phyloP scores from a whole-genome alignment of 2,888 invertebrate species.

The Tillus elongatus region DNA sequence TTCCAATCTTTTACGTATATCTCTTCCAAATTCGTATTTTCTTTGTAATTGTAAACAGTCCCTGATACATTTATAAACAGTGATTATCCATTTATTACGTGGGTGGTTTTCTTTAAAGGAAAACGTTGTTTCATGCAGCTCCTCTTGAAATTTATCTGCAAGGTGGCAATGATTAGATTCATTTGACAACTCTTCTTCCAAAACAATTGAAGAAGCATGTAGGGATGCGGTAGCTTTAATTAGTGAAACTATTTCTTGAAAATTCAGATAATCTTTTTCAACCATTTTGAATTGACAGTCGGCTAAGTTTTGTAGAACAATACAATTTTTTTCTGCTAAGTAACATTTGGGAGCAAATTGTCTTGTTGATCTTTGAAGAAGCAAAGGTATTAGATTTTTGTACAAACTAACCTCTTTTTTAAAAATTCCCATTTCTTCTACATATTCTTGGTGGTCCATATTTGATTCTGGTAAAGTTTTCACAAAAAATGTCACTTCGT shows the following conservation, averaged over 20 bases:
- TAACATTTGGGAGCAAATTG: constrained; percentile 37
- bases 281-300: constrained; percentile 33
- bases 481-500: too few species aligned
- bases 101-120: constrained; percentile 32
- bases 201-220: constrained; percentile 47
- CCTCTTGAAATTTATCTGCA: too few species aligned
- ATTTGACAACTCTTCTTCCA: too few species aligned
- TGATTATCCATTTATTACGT: constrained; percentile 29
- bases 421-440: constrained; percentile 44
- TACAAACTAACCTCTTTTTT: constrained; percentile 32
- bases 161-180: too few species aligned
- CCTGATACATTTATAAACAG: constrained; percentile 22
- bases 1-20: too few species aligned
- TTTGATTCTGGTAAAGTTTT: constrained; percentile 50
- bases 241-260: constrained; percentile 15
- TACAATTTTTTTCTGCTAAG: too few species aligned
- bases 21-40: too few species aligned
- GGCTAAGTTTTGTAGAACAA: constrained; percentile 44
- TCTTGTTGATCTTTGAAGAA: constrained; percentile 23
- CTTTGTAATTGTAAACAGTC: constrained; percentile 24
- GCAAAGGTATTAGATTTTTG: constrained; percentile 25
- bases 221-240: constrained; percentile 40
- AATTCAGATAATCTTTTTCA: constrained; percentile 24
- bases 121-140: constrained; percentile 22
- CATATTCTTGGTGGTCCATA: constrained; percentile 43